Evolutionary conservation across 2,113 vertebrate species (phyloP).

Genomic region (Gymnorhina tibicen): DNA sequence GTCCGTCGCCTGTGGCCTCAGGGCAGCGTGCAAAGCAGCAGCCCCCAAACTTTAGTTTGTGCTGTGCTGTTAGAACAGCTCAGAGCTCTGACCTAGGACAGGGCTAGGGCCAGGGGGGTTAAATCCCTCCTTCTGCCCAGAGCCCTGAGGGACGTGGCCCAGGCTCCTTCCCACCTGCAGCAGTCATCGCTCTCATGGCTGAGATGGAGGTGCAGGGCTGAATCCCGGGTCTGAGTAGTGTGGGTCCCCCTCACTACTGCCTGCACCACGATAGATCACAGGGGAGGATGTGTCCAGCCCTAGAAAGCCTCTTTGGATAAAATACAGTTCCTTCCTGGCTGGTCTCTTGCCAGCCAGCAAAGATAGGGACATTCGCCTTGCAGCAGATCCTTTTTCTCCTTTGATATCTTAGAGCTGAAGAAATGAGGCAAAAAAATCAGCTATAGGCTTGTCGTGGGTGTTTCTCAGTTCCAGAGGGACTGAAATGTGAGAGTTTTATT

Average conservation of each 20-base stretch:
- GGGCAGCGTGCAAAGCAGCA: not conserved
- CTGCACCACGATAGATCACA: accelerated
- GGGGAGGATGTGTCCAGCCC: not conserved
- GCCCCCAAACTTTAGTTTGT: not conserved
- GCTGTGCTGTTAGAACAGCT: not conserved
- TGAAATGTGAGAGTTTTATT: not conserved
- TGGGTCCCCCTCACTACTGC: not conserved
- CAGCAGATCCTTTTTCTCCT: not conserved
- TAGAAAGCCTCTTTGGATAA: not conserved
- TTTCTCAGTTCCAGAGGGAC: not conserved
- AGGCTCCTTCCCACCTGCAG: not conserved
- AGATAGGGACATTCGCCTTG: not conserved
- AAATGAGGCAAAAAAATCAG: not conserved
- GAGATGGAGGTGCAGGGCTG: not conserved
- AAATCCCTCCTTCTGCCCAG: not conserved
- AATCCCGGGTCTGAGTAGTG: not conserved
- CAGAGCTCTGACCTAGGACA: accelerated
- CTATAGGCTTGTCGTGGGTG: not conserved
- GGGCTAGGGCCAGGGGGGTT: not conserved
- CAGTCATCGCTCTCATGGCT: no score
- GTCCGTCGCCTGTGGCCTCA: accelerated
- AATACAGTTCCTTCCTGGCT: not conserved
- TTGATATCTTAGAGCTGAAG: not conserved
- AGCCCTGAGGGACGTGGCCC: not conserved
- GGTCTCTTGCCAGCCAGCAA: not conserved